Conservation (phyloP, 2,888 invertebrate species). For the Ennomos fuscantarius region DNA sequence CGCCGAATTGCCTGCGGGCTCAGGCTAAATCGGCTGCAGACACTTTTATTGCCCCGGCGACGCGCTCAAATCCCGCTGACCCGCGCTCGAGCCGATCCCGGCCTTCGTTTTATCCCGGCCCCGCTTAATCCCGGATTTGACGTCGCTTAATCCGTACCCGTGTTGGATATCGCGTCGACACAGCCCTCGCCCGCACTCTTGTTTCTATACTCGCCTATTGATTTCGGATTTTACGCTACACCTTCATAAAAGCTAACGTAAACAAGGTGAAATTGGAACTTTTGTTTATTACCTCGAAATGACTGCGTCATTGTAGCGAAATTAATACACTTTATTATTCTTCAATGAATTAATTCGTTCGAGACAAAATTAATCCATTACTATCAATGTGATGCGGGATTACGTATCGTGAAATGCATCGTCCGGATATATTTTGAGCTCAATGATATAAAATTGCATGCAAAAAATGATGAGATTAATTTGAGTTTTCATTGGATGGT, state of each 20-base stretch:
- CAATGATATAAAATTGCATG: slow-evolving; percentile 82
- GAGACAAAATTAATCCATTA: slow-evolving; percentile 76
- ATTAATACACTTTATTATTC: slow-evolving; percentile 62
- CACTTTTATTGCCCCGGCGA: slow-evolving; percentile 83
- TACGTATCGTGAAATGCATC: slow-evolving; percentile 69
- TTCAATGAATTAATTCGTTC: slow-evolving; percentile 73
- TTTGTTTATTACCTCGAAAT: slow-evolving; percentile 55
- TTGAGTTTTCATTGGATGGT: slow-evolving; percentile 81
- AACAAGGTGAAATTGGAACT: slow-evolving; percentile 57
- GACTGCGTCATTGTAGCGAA: slow-evolving; percentile 46
- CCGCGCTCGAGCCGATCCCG: slow-evolving; percentile 75
- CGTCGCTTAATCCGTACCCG: slow-evolving; percentile 88
- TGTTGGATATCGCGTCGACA: slow-evolving; percentile 87
- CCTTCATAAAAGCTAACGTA: slow-evolving; percentile 60
- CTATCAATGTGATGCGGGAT: slow-evolving; percentile 75
- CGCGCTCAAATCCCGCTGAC: slow-evolving; percentile 76
- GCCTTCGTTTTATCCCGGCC: slow-evolving; percentile 77
- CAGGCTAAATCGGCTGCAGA: slow-evolving; percentile 85
- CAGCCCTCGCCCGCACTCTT: slow-evolving; percentile 74
- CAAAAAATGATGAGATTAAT: slow-evolving; percentile 85
- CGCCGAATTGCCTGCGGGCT: slow-evolving; percentile 80
- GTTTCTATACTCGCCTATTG: slow-evolving; percentile 67
- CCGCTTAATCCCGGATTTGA: slow-evolving; percentile 84
- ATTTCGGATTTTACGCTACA: slow-evolving; percentile 69
- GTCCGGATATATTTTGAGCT: slow-evolving; percentile 71